Conservation (phyloP, 1,140 invertebrate genomes). For the Orchestia grillus region DNA sequence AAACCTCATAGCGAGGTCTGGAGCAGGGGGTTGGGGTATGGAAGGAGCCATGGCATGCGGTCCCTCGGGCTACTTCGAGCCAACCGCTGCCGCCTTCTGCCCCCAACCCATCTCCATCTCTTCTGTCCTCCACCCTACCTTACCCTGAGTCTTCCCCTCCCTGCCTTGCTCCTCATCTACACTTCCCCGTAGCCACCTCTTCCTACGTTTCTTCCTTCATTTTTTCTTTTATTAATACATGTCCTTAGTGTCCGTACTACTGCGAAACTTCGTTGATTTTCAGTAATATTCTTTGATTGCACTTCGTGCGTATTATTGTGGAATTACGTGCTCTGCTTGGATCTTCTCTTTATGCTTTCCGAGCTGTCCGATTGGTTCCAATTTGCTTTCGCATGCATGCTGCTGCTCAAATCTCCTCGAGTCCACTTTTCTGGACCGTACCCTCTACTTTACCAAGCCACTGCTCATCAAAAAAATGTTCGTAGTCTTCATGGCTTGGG, state of each 20-base stretch:
- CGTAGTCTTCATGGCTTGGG: background rate
- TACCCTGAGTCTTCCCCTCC: background rate
- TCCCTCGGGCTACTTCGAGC: conserved; percentile 42
- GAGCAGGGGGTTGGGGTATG: conserved; percentile 12
- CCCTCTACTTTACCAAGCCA: background rate
- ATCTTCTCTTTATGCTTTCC: background rate
- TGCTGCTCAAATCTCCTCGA: background rate
- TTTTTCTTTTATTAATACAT: background rate
- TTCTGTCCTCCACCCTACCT: background rate
- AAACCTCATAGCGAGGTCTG: conserved; percentile 51
- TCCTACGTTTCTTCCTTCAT: background rate
- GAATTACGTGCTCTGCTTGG: background rate
- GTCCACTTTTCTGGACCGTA: background rate
- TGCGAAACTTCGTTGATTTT: background rate
- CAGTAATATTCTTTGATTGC: background rate
- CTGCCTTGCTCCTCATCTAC: background rate
- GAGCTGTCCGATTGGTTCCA: background rate
- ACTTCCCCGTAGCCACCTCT: conserved; percentile 9
- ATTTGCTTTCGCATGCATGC: background rate
- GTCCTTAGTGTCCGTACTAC: background rate
- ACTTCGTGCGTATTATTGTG: background rate
- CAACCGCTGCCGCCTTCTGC: conserved; percentile 26
- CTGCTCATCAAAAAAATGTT: background rate
- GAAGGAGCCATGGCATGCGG: conserved; percentile 51
- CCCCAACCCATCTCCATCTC: background rate